Conservation (phyloP, 1,140 invertebrate species). For the Hesperophylax magnus region DNA sequence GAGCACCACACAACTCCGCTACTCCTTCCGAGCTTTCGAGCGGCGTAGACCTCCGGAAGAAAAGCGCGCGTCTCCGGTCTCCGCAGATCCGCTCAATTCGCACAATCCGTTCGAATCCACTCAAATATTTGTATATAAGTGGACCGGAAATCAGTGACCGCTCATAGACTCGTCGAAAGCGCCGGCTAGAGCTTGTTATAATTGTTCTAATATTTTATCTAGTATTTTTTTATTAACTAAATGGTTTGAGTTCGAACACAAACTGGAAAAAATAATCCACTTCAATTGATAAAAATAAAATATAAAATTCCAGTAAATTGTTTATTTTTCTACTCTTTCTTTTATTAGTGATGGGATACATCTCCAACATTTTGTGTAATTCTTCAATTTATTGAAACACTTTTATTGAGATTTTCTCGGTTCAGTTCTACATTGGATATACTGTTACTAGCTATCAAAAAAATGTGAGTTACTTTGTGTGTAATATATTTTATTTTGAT, state of each 20-base stretch:
- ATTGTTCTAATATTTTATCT: too few species aligned
- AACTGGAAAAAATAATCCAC: too few species aligned
- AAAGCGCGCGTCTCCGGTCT: slow-evolving; percentile 11
- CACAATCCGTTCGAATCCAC: not conserved
- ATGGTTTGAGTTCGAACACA: too few species aligned
- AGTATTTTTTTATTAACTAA: too few species aligned
- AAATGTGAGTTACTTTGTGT: slow-evolving; percentile 6
- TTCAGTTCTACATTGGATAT: slow-evolving; percentile 23
- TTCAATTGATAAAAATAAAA: too few species aligned
- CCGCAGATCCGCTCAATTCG: not conserved
- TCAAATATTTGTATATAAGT: slow-evolving; percentile 27
- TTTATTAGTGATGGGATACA: too few species aligned
- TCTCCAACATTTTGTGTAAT: too few species aligned
- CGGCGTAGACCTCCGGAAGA: slow-evolving; percentile 23
- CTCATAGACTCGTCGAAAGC: not conserved
- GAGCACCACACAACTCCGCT: not conserved
- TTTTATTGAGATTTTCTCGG: too few species aligned
- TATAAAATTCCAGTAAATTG: too few species aligned
- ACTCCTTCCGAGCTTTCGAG: slow-evolving; percentile 11
- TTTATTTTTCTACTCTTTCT: too few species aligned
- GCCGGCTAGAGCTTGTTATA: not conserved
- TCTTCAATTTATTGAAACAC: too few species aligned
- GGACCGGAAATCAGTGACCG: not conserved
- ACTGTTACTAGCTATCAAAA: not conserved
- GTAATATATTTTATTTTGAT: too few species aligned